These are phyloP conservation scores for Rambutsinella grinnellia DNA, from an alignment of 2,888 invertebrate genomes.

Conservation along the genomic window DNA sequence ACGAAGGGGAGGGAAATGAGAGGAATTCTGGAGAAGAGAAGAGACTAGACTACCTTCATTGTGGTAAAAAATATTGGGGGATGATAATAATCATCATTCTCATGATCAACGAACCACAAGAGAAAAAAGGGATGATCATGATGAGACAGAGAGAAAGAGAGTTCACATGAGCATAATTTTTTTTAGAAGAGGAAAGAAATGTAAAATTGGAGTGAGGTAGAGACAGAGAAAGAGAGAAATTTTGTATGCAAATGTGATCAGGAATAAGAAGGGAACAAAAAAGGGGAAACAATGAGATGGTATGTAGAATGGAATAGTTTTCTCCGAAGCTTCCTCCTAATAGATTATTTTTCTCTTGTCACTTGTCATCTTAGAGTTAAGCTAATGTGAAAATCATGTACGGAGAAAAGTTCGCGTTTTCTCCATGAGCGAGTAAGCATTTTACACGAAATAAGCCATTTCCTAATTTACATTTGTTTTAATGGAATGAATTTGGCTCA, in stretches of 20 bases:
- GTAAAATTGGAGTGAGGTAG: neutral
- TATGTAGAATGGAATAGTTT: neutral
- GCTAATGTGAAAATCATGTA: too few relatives aligned
- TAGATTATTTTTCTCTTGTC: too few relatives aligned
- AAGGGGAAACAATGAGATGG: constrained; percentile 7
- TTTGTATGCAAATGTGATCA: constrained; percentile 43
- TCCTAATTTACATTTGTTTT: too few relatives aligned
- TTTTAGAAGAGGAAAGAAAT: constrained; percentile 22
- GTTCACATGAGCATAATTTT: constrained; percentile 48
- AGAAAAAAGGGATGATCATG: constrained; percentile 35
- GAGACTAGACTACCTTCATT: neutral
- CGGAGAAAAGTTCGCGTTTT: too few relatives aligned
- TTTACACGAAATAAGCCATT: too few relatives aligned
- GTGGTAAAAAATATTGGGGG: constrained; percentile 31
- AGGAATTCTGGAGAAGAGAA: too few relatives aligned
- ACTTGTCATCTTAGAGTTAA: too few relatives aligned
- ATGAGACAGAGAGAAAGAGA: constrained; percentile 25
- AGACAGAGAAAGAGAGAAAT: constrained; percentile 21
- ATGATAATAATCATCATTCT: constrained; percentile 32
- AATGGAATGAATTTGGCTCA: too few relatives aligned
- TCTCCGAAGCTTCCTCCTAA: too few relatives aligned
- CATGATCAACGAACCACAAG: too few relatives aligned
- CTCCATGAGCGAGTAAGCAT: too few relatives aligned
- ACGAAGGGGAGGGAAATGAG: constrained; percentile 27
- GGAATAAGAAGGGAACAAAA: neutral